These are phyloP conservation scores for Ameiurus melas DNA, from an alignment of 2,113 vertebrate species.

Conservation along the genomic window DNA sequence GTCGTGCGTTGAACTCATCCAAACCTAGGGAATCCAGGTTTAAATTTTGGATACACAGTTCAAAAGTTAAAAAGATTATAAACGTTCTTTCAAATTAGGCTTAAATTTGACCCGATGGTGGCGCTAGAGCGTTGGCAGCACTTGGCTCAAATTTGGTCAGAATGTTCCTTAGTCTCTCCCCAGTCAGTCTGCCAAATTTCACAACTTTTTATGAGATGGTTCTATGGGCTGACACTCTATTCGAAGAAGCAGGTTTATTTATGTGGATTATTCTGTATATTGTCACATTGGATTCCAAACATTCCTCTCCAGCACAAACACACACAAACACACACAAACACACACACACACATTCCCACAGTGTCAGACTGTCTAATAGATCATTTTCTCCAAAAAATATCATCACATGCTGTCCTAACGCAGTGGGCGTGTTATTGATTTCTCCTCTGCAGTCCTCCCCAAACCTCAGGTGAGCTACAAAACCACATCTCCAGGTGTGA, in stretches of 20 bases:
- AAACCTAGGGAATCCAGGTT: no score
- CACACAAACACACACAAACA: neutral
- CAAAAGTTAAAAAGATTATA: no score
- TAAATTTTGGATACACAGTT: no score
- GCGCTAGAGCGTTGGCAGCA: no score
- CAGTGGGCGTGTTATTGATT: neutral
- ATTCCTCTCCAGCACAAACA: neutral
- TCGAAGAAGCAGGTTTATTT: neutral
- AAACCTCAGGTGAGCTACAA: constrained; percentile 68
- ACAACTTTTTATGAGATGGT: no score
- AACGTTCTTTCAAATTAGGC: no score
- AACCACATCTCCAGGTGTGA: constrained; percentile 61
- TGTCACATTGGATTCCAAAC: neutral
- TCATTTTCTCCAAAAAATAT: neutral
- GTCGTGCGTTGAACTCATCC: no score
- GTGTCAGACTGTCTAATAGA: neutral
- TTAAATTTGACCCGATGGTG: no score
- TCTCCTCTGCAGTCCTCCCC: constrained; percentile 66
- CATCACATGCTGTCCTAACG: neutral
- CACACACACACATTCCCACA: neutral
- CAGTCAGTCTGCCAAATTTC: no score
- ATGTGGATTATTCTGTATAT: neutral
- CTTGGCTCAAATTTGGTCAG: no score
- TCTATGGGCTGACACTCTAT: no score
- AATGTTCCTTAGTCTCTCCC: no score